Percentiles rank a stretch among this genome's conserved stretches.
phyloP scores from a whole-genome alignment of 1,140 invertebrate species.

The Caenorhabditis briggsae region DNA sequence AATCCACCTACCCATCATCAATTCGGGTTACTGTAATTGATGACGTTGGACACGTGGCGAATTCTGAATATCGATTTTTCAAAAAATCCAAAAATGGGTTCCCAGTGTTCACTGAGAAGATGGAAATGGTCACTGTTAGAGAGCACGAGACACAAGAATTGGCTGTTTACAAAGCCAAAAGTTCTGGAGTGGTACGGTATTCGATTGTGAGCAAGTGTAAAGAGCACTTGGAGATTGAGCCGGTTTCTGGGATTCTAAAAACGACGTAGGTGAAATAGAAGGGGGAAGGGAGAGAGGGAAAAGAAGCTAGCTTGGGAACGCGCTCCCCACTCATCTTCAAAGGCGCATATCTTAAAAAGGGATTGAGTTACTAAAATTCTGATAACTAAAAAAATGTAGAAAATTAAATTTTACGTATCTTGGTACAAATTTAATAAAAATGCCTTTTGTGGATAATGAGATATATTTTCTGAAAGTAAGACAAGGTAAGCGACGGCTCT shows the following conservation, averaged over 20 bases:
- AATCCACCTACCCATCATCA: not conserved
- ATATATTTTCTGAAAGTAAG: no score
- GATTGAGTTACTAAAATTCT: no score
- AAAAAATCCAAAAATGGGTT: not conserved
- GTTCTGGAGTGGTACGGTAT: not conserved
- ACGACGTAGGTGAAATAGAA: not conserved
- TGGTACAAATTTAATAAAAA: no score
- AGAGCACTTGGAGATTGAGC: not conserved
- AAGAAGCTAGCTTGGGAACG: no score
- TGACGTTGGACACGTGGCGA: constrained; percentile 1
- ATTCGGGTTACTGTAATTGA: constrained; percentile 49
- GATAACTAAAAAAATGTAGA: no score
- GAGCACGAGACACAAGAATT: constrained; percentile 23
- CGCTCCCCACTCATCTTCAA: no score
- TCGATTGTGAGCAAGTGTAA: constrained; percentile 2
- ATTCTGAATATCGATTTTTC: constrained; percentile 19
- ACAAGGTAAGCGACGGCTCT: no score
- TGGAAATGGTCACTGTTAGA: not conserved
- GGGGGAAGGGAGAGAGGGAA: no score
- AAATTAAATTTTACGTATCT: no score
- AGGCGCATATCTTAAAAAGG: no score
- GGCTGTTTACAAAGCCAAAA: constrained; percentile 17
- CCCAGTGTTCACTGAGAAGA: constrained; percentile 3
- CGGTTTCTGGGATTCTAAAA: not conserved
- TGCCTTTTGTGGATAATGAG: no score